phyloP scores from a whole-genome alignment of 1,140 invertebrate species.

The Drosophila simulans region DNA sequence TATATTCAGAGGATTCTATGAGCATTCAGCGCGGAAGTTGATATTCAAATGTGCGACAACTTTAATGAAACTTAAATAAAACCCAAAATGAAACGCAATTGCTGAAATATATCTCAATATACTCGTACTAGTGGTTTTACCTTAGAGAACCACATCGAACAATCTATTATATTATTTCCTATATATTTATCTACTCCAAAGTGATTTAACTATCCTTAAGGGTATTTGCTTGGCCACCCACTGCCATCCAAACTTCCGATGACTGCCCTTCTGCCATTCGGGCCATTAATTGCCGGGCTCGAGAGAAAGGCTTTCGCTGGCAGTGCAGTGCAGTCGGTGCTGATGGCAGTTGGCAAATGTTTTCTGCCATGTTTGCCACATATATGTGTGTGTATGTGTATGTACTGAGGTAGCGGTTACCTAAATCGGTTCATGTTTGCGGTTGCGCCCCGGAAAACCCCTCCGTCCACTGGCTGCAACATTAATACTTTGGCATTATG shows the following conservation, averaged over 20 bases:
- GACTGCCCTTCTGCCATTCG: slow-evolving; percentile 15
- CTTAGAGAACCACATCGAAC: no score
- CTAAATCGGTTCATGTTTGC: slow-evolving; percentile 47
- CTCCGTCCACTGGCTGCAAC: slow-evolving; percentile 42
- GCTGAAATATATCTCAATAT: no score
- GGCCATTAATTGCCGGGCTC: slow-evolving; percentile 62
- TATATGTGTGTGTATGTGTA: neutral
- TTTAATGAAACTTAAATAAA: no score
- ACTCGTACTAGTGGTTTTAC: no score
- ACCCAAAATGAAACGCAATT: no score
- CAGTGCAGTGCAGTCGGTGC: slow-evolving; percentile 22
- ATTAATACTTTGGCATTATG: slow-evolving; percentile 76
- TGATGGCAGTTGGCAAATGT: slow-evolving; percentile 60
- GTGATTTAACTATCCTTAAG: slow-evolving; percentile 4
- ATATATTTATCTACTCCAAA: neutral
- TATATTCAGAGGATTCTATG: neutral
- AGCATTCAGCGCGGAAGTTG: neutral
- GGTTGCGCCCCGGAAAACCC: slow-evolving; percentile 7
- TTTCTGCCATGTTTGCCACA: slow-evolving; percentile 50
- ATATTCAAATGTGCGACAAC: no score
- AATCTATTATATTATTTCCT: neutral
- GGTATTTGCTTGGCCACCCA: slow-evolving; percentile 13
- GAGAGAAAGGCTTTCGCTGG: slow-evolving; percentile 25
- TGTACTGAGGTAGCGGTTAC: slow-evolving; percentile 25
- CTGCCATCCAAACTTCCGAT: slow-evolving; percentile 7